These are phyloP conservation scores for Aphelenchoides besseyi DNA, from an alignment of 1,140 invertebrate genomes.

Conservation along the genomic window DNA sequence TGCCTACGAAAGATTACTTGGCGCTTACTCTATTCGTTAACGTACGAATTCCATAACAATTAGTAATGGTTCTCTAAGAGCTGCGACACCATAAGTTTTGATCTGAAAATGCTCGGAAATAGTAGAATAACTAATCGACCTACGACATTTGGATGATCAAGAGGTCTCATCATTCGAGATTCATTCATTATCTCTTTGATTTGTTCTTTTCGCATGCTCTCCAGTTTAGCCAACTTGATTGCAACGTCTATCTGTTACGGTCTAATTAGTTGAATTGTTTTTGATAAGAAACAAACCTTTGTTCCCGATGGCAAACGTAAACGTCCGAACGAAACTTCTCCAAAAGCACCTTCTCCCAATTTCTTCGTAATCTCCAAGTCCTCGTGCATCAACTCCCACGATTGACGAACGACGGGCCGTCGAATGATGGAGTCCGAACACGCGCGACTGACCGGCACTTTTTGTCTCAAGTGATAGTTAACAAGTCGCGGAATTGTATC, in stretches of 20 bases:
- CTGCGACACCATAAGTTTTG: conserved; percentile 54
- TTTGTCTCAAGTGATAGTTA: conserved; percentile 22
- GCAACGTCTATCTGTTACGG: conserved; percentile 24
- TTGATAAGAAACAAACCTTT: not conserved
- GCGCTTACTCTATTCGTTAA: too few species aligned
- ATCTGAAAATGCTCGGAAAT: not conserved
- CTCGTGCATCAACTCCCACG: conserved; percentile 35
- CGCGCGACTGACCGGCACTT: not conserved
- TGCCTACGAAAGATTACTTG: too few species aligned
- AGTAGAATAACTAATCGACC: not conserved
- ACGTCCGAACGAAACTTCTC: conserved; percentile 21
- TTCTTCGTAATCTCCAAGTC: conserved; percentile 39
- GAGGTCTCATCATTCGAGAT: conserved; percentile 31
- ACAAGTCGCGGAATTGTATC: conserved; percentile 10
- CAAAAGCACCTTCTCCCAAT: conserved; percentile 44
- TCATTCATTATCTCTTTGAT: conserved; percentile 34
- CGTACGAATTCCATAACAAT: conserved; percentile 58
- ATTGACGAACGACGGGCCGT: conserved; percentile 31
- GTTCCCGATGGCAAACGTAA: too few species aligned
- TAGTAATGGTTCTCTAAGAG: conserved; percentile 42
- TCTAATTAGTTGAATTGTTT: not conserved
- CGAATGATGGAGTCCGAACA: conserved; percentile 16
- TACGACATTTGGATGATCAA: conserved; percentile 47
- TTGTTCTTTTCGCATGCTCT: conserved; percentile 30
- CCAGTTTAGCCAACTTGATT: conserved; percentile 38